Evolutionary conservation across 2,888 invertebrate species (phyloP).

Genomic region (Opisthograptis luteolata): DNA sequence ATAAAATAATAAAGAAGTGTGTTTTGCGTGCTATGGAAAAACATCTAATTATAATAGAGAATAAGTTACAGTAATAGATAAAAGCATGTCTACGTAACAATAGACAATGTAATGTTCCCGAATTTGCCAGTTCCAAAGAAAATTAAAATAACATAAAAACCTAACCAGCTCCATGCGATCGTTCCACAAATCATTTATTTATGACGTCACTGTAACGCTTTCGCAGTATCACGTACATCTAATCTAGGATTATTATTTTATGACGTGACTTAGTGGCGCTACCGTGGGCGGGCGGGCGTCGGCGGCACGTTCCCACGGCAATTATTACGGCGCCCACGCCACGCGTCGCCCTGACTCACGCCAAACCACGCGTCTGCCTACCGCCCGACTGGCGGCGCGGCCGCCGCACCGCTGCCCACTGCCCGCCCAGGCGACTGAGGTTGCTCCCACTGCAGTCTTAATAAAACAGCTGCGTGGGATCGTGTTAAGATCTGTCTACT

Average conservation of each 20-base stretch:
- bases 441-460: background rate
- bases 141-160: background rate
- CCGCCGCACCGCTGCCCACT: constrained; percentile 2
- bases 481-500: background rate
- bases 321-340: constrained; percentile 62
- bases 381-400: no score
- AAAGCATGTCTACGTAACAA: no score
- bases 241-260: constrained; percentile 15
- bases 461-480: background rate
- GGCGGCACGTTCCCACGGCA: constrained; percentile 73
- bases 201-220: constrained; percentile 15
- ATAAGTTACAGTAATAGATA: no score
- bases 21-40: no score
- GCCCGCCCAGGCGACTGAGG: constrained; percentile 14
- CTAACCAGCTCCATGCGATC: background rate
- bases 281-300: constrained; percentile 40
- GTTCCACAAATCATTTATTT: background rate
- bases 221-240: constrained; percentile 6
- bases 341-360: constrained; percentile 58
- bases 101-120: no score
- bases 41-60: no score
- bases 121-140: no score
- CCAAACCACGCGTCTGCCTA: constrained; percentile 40
- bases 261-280: constrained; percentile 38
- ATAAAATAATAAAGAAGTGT: no score